Conservation (phyloP, 2,113 vertebrate species). For the Podocnemis expansa region DNA sequence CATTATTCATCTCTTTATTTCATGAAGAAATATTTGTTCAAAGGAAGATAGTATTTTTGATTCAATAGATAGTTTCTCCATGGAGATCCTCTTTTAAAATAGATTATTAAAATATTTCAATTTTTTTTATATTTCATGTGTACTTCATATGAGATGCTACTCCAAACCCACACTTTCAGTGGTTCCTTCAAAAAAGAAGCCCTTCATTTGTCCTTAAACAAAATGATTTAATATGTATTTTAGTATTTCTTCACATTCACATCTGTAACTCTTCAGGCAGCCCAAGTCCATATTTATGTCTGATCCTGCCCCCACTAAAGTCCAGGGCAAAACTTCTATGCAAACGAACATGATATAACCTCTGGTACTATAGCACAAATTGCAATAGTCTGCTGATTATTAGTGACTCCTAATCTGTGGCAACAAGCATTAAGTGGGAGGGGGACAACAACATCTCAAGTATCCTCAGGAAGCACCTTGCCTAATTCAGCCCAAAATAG, state of each 20-base stretch:
- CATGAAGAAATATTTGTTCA: neutral
- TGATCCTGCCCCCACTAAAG: neutral
- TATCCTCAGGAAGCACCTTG: neutral
- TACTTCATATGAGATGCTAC: neutral
- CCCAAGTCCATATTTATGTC: neutral
- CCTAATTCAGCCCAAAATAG: neutral
- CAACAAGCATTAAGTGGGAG: neutral
- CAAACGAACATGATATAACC: neutral
- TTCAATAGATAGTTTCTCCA: neutral
- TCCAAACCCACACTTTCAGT: neutral
- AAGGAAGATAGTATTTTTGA: neutral
- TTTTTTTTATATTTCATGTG: neutral
- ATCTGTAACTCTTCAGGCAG: neutral
- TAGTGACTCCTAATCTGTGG: neutral
- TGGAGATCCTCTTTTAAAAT: neutral
- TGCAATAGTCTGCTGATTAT: fast-evolving
- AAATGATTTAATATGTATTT: fast-evolving
- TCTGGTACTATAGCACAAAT: neutral
- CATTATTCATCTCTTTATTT: neutral
- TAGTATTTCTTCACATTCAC: neutral
- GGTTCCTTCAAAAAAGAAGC: neutral
- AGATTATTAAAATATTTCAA: neutral
- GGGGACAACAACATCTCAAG: neutral
- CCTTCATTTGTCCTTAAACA: neutral
- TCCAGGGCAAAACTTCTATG: neutral